Evolutionary conservation across 2,797 vertebrate genomes (phyloP).

Genomic region (Esox lucius): DNA sequence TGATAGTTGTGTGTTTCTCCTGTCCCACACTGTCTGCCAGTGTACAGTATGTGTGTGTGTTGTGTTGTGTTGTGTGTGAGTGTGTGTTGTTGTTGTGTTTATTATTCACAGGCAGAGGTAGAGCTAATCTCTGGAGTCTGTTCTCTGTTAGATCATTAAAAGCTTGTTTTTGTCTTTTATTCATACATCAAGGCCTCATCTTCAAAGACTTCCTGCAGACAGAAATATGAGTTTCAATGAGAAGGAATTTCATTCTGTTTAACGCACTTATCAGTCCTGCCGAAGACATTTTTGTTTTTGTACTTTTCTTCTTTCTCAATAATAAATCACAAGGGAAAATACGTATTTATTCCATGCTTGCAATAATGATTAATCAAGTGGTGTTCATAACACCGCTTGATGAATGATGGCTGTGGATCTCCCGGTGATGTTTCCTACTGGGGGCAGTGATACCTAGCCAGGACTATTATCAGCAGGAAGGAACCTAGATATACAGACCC

Average conservation of each 20-base stretch:
- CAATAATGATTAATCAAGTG: no score
- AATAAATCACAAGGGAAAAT: no score
- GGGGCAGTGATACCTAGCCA: no score
- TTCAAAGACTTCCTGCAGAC: not conserved
- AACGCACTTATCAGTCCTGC: not conserved
- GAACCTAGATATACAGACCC: no score
- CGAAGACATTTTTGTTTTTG: not conserved
- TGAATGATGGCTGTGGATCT: no score
- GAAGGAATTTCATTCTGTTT: not conserved
- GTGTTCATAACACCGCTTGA: no score
- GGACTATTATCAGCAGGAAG: no score
- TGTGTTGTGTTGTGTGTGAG: not conserved
- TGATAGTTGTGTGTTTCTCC: not conserved
- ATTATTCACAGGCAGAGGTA: not conserved
- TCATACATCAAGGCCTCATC: constrained; percentile 1
- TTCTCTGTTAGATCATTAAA: constrained; percentile 1
- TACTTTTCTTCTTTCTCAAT: not conserved
- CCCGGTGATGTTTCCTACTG: no score
- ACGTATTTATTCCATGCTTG: no score
- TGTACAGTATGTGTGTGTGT: constrained; percentile 9
- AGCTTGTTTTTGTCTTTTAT: not conserved
- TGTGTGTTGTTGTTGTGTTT: constrained; percentile 8
- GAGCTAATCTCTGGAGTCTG: not conserved
- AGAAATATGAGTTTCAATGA: not conserved
- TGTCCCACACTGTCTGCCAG: not conserved